Evolutionary conservation across 2,797 vertebrate species (phyloP), one percentile per base, ranked within the genome.

Genomic region (Epinephelus coioides): DNA sequence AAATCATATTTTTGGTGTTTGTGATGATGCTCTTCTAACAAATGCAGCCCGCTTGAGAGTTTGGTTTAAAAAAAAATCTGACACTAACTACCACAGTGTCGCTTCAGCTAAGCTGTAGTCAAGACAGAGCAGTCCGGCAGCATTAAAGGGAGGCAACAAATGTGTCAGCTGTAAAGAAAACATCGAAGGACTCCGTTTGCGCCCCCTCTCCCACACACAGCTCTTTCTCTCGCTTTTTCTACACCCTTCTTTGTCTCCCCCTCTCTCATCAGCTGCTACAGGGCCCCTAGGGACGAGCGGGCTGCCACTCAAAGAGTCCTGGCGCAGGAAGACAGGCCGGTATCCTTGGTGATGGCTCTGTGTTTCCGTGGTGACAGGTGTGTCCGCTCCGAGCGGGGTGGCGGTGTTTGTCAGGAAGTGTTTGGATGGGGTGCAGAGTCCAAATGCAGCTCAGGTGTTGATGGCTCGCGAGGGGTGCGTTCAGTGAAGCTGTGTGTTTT

Each of bases 281-380:
- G 78, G 88, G 86, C 86, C 91, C 84, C 87, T 75, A 53, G 91
- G 89, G 92, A 94, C 55, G 34, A 86, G 83, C 56, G n/a, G 78
- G 78, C 82, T 81, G 75, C 85, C 84, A 81, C 86, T 90, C 82
- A 92, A 80, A 89, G 70, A 77, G 79, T 81, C 83, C 83, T 88
- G 90, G 88, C 76, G 40, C 87, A 84, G 72, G 83, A 83, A 87
- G 81, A 88, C 88, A 88, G 87, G 76, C 85, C 86, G 6, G 85
- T 91, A 85, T 92, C 91, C 90, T 82, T 88, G 87, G 88, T 90
- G 91, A 92, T 65, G 84, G 87, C 85, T 90, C 63, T 83, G 85
- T 91, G 89, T 92, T 87, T 89, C 84, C 53, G 72, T 83, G 88
- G 91, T 93, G 94, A 94, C 94, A 93, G 92, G 91, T 92, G 91